Percentiles rank a stretch among this genome's conserved stretches.
phyloP scores from a whole-genome alignment of 53 echinoderm and acorn worm genomes.

The Temnopleurus reevesii region DNA sequence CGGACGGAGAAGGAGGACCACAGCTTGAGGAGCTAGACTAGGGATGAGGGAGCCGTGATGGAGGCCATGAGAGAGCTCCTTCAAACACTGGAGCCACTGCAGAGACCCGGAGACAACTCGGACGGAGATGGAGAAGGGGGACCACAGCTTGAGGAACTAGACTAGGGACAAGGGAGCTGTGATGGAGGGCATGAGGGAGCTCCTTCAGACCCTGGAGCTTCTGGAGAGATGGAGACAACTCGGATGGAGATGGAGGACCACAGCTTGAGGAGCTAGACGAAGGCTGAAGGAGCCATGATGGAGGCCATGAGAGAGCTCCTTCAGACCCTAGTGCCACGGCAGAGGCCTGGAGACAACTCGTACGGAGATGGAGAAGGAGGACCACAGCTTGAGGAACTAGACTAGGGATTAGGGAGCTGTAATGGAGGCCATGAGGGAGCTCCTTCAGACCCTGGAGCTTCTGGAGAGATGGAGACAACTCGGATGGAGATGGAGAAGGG shows the following conservation, averaged over 20 bases:
- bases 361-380: too few species aligned
- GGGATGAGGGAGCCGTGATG: conserved; percentile 82
- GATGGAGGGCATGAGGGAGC: conserved; percentile 95
- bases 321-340: conserved; percentile 72
- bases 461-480: conserved; percentile 48
- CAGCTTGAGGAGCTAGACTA: conserved; percentile 34
- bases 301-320: too few species aligned
- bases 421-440: conserved; percentile 96
- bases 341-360: too few species aligned
- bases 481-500: conserved; percentile 59
- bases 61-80: conserved; percentile 95
- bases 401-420: too few species aligned
- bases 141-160: too few species aligned
- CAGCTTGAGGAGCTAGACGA: neutral
- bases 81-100: conserved; percentile 64
- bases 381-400: too few species aligned
- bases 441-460: conserved; percentile 73
- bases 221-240: conserved; percentile 48
- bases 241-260: neutral
- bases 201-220: conserved; percentile 73
- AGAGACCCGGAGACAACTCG: conserved; percentile 44
- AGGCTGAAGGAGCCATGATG: too few species aligned
- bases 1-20: neutral
- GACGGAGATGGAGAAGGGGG: too few species aligned
- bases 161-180: conserved; percentile 72